Base-by-base conservation (phyloP, 2,888 invertebrate species). In the Euplagia quadripunctaria region DNA sequence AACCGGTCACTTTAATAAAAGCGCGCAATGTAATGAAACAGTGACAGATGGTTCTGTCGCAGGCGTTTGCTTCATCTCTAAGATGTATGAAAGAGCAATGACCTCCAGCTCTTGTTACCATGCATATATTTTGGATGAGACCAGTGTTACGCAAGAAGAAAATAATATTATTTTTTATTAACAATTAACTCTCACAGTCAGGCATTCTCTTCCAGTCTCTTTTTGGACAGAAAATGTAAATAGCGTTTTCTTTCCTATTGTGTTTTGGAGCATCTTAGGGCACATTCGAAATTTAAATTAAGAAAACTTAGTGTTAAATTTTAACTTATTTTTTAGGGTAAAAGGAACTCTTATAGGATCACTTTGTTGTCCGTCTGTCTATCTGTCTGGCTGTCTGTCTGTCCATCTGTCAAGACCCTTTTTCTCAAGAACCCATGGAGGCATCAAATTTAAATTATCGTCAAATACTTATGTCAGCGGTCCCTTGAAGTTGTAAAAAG, bases 1-100 rank as follows among this genome's bases (percentile, higher is more conserved):
- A 86, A 76, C 16, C 46, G 63, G 71, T 74, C 74, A 67, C 79
- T 80, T 83, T 81, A 80, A 84, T 85, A 81, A 80, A 82, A 77
- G 75, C 71, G 68, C 69, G 74, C 79, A 72, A 82, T 69, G 52
- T 74, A 83, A 82, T 80, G 76, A 77, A 79, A 81, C 79, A 68
- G 85, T 86, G 87, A 88, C 86, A 79, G 81, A 88, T 86, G 77
- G 71, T 72, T 73, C 77, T 85, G 86, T 86, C 86, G 83, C 84
- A 75, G 73, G 70, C 78, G 72, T 81, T 86, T 84, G 84, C 88
- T 85, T 85, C 80, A 71, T 81, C 75, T 75, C 66, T 58, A 52
- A 78, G 79, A 78, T 82, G 73, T 71, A 76, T 55, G 17, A 58
- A 58, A 73, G 83, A 58, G 75, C 83, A 81, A 74, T 85, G 79